Evolutionary conservation across 2,113 vertebrate genomes (phyloP).

Genomic region (Pimephales promelas): DNA sequence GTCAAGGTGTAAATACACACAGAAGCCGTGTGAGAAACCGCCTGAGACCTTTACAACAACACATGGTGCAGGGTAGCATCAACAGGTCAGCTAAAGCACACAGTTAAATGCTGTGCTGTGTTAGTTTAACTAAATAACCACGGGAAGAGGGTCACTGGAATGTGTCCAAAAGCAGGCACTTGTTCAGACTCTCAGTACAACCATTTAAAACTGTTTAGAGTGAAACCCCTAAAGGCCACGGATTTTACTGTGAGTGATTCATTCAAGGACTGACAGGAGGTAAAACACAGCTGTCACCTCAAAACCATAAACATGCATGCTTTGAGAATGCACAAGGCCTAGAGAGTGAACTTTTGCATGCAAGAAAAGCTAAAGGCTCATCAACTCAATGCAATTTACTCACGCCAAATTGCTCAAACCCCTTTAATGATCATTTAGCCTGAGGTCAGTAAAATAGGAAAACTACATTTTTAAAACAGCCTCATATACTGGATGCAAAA

Average conservation of each 20-base stretch:
- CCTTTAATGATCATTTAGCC: background rate
- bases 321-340: background rate
- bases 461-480: background rate
- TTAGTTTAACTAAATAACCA: slow-evolving; percentile 62
- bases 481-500: background rate
- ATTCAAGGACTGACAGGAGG: slow-evolving; percentile 47
- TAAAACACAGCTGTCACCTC: slow-evolving; percentile 44
- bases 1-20: background rate
- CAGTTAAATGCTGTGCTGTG: slow-evolving; percentile 45
- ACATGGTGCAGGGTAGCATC: background rate
- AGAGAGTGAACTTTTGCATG: background rate
- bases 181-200: slow-evolving; percentile 52
- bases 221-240: slow-evolving; percentile 41
- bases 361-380: background rate
- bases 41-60: slow-evolving; percentile 1
- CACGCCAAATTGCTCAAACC: background rate
- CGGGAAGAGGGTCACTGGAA: slow-evolving; percentile 54
- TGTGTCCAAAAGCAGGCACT: slow-evolving; percentile 57
- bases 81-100: slow-evolving; percentile 43
- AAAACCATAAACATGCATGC: background rate
- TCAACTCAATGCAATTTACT: background rate
- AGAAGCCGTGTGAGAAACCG: background rate
- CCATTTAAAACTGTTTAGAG: slow-evolving; percentile 46
- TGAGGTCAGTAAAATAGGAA: background rate
- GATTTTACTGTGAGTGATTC: slow-evolving; percentile 36